These are phyloP conservation scores for Salvator merianae DNA, from an alignment of 2,113 vertebrate species.

Conservation along the genomic window DNA sequence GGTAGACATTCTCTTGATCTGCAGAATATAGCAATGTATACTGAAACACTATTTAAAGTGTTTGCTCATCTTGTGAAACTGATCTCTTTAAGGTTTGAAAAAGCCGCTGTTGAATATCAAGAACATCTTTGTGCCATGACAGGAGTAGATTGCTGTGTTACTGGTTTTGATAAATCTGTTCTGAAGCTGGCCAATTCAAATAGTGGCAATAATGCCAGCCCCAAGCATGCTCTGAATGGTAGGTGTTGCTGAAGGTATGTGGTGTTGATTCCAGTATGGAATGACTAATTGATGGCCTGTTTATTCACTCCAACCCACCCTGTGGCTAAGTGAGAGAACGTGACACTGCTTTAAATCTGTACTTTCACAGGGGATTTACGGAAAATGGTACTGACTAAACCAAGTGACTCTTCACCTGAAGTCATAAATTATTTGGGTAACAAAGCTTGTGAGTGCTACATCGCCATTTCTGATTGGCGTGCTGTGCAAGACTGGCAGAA, in stretches of 20 bases:
- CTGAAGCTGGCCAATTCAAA: constrained; percentile 83
- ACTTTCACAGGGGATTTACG: constrained; percentile 83
- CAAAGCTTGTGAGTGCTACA: constrained; percentile 94
- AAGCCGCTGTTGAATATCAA: constrained; percentile 92
- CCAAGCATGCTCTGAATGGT: constrained; percentile 92
- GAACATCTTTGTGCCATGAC: constrained; percentile 93
- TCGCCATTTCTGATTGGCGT: constrained; percentile 91
- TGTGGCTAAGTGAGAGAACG: background rate
- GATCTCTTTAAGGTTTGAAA: constrained; percentile 87
- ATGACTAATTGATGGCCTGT: background rate
- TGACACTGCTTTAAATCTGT: constrained; percentile 10
- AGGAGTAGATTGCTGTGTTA: constrained; percentile 90
- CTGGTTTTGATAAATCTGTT: constrained; percentile 84
- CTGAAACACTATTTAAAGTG: constrained; percentile 24
- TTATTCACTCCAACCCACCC: background rate
- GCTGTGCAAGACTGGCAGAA: constrained; percentile 96
- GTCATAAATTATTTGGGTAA: constrained; percentile 94
- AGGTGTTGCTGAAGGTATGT: constrained; percentile 33
- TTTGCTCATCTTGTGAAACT: constrained; percentile 32
- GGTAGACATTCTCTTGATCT: background rate
- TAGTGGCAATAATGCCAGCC: constrained; percentile 84
- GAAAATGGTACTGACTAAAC: constrained; percentile 92
- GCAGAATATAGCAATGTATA: background rate
- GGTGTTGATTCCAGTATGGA: background rate
- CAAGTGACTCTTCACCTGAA: constrained; percentile 90